A percentile compares a stretch with the other conserved stretches of the same genome.
These are phyloP conservation scores for Laupala kohalensis DNA, from an alignment of 1,140 invertebrate species.

Conservation along the genomic window DNA sequence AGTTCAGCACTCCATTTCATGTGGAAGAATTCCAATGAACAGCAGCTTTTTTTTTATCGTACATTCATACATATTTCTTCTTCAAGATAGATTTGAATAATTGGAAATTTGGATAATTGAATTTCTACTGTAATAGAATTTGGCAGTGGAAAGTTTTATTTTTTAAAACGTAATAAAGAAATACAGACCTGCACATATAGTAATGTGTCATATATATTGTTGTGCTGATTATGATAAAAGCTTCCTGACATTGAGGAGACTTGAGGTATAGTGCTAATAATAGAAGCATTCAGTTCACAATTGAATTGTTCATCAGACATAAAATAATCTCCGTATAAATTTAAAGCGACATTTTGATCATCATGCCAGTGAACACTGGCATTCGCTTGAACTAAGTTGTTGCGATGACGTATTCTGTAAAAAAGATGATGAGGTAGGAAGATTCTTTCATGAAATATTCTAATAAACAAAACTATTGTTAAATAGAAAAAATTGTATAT, in stretches of 20 bases:
- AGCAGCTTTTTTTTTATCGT: too few relatives aligned
- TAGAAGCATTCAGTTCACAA: constrained; percentile 29
- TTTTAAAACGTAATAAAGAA: too few relatives aligned
- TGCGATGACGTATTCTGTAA: constrained; percentile 23
- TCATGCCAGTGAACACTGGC: constrained; percentile 38
- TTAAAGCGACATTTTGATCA: constrained; percentile 34
- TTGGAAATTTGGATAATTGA: too few relatives aligned
- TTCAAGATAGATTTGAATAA: too few relatives aligned
- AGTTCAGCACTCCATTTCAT: too few relatives aligned
- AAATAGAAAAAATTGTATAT: neutral
- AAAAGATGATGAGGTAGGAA: too few relatives aligned
- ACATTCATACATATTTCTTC: too few relatives aligned
- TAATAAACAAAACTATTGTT: too few relatives aligned
- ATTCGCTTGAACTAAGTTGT: constrained; percentile 26
- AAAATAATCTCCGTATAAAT: constrained; percentile 33
- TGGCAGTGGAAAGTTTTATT: too few relatives aligned
- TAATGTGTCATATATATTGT: constrained; percentile 32
- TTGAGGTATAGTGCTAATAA: constrained; percentile 41
- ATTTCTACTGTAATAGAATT: too few relatives aligned
- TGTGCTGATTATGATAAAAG: constrained; percentile 36
- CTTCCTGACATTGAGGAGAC: constrained; percentile 38
- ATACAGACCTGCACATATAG: constrained; percentile 16
- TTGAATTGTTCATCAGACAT: neutral
- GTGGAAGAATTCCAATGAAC: too few relatives aligned
- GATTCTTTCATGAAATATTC: too few relatives aligned